phyloP scores from a whole-genome alignment of 2,113 vertebrate genomes.

The Neotoma lepida region DNA sequence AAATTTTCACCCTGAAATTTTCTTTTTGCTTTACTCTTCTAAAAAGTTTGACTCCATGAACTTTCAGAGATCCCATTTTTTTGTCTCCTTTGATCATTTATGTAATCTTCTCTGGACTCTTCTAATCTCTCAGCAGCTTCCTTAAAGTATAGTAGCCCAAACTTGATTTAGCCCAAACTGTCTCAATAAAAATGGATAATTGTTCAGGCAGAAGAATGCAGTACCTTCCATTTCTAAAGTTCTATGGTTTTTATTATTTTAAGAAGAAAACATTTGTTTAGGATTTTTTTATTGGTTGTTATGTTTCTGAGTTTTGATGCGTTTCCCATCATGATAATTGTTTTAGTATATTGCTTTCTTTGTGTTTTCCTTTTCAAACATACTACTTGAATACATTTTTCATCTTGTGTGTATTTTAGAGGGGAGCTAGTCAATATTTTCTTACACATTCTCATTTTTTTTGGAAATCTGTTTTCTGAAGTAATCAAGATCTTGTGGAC shows the following conservation, averaged over 20 bases:
- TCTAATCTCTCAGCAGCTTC: conserved; percentile 34
- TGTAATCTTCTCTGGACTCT: conserved; percentile 9
- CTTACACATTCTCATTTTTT: not conserved
- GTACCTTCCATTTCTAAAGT: not conserved
- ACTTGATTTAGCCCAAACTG: not conserved
- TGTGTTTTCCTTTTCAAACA: conserved; percentile 24
- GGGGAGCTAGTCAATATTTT: conserved; percentile 15
- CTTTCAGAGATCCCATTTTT: not conserved
- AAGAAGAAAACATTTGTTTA: conserved; percentile 31
- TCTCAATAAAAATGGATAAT: conserved; percentile 4
- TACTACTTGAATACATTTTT: not conserved
- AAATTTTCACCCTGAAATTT: not conserved
- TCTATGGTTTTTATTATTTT: conserved; percentile 26
- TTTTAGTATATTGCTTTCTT: not conserved
- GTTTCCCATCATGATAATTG: conserved; percentile 16
- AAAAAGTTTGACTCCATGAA: conserved; percentile 2
- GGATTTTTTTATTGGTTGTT: not conserved
- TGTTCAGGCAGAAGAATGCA: conserved; percentile 5
- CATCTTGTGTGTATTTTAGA: conserved; percentile 19
- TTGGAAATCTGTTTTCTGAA: conserved; percentile 9
- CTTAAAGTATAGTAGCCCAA: conserved; percentile 5
- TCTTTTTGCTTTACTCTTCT: not conserved
- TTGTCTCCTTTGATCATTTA: not conserved
- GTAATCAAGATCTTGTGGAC: not conserved
- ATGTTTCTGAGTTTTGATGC: not conserved